Conservation (phyloP, 2,113 vertebrate species). For the Atlantisia rogersi region DNA sequence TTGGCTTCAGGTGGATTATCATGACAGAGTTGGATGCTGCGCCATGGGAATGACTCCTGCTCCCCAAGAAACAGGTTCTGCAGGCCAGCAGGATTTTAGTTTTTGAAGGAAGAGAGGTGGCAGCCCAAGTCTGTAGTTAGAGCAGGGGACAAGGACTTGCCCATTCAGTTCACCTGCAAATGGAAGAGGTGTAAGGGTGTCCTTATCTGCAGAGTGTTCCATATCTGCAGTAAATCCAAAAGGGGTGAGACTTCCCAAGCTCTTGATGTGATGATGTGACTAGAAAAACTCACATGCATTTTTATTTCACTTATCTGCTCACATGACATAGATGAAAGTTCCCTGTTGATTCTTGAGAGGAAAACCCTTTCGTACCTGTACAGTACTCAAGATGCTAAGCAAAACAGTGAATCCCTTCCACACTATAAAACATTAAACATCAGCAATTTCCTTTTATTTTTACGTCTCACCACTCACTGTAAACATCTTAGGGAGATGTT, state of each 20-base stretch:
- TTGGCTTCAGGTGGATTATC: too few relatives aligned
- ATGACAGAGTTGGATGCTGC: too few relatives aligned
- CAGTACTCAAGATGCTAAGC: background rate
- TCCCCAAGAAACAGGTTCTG: too few relatives aligned
- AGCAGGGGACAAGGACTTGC: too few relatives aligned
- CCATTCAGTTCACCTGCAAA: too few relatives aligned
- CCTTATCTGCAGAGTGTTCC: too few relatives aligned
- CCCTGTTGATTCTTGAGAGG: background rate
- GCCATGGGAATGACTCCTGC: too few relatives aligned
- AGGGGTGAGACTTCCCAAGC: background rate
- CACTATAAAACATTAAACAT: background rate
- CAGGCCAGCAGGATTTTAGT: too few relatives aligned
- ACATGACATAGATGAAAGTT: background rate
- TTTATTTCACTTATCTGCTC: background rate
- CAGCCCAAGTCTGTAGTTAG: too few relatives aligned
- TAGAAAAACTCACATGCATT: background rate
- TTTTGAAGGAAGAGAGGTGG: too few relatives aligned
- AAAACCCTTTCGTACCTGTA: background rate
- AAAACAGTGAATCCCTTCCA: background rate
- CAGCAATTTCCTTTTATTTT: background rate
- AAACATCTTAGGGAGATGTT: background rate
- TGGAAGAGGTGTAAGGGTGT: too few relatives aligned
- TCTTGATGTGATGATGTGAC: background rate
- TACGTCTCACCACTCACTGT: background rate
- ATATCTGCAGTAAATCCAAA: background rate